These are phyloP conservation scores for Notoglanidium macrostoma DNA, from an alignment of 2,797 vertebrate species.

Conservation along the genomic window DNA sequence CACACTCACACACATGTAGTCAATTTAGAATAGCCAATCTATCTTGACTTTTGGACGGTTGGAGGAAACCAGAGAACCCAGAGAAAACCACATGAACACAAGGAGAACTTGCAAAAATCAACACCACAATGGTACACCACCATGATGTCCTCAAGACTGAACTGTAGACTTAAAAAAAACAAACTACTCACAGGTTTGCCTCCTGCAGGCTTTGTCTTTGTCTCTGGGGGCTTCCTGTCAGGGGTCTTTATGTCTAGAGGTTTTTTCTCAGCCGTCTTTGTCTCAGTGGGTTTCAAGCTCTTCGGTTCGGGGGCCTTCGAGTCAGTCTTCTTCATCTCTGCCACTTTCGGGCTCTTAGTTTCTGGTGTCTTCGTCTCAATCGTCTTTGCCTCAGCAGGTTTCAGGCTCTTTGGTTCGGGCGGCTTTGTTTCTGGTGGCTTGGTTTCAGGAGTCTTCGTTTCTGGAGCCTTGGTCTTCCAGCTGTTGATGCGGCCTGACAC, in stretches of 20 bases:
- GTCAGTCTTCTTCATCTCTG: conserved; percentile 8
- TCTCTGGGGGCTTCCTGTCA: conserved; percentile 75
- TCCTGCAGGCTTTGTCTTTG: conserved; percentile 68
- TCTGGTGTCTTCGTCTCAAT: conserved; percentile 56
- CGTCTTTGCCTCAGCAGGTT: conserved; percentile 77
- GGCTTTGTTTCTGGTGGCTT: conserved; percentile 79
- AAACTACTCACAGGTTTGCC: conserved; percentile 46
- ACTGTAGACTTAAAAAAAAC: too few relatives aligned
- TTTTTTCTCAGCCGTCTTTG: conserved; percentile 10
- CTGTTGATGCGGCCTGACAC: conserved; percentile 87
- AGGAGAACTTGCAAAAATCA: background rate
- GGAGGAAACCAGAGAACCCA: too few relatives aligned
- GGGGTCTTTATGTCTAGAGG: conserved; percentile 76
- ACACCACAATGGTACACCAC: background rate
- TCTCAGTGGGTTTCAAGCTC: conserved; percentile 5
- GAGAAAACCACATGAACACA: background rate
- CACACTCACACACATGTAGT: background rate
- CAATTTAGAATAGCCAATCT: background rate
- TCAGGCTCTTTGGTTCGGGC: conserved; percentile 79
- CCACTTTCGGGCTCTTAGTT: background rate
- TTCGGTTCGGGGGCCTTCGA: background rate
- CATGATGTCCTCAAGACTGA: background rate
- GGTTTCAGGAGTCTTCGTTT: conserved; percentile 74
- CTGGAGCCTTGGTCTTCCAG: conserved; percentile 87
- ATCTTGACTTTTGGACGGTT: background rate